Evolutionary conservation across 2,888 invertebrate species (phyloP), one percentile per base, ranked within the genome.

Genomic region (Vanessa cardui): DNA sequence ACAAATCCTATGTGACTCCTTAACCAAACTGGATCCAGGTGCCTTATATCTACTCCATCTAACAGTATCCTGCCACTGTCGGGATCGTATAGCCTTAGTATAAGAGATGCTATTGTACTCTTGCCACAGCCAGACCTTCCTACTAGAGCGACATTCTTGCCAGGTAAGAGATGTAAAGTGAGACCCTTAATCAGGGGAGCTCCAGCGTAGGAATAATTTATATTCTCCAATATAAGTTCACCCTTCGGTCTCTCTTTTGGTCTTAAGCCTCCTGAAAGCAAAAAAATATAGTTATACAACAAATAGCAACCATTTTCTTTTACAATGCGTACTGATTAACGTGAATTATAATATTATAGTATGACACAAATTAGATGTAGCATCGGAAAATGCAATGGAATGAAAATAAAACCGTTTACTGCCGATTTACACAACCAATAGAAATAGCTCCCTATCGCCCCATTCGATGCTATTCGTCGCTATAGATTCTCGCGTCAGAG

Each of bases 121-220:
- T 99, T 99, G 0, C 99, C 99, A 33, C 97, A 97, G 0, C 99
- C 99, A 68, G 98, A 98, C 0, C 97, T 93, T 0, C 99, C 99
- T 0, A 99, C 96, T 18, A 96, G 83, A 0, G 98, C 98, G 12
- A 97, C 94, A 0, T 97, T 95, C 72, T 94, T 94, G 12, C 96
- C 96, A 0, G 96, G 94, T 0, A 94, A 92, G 6, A 98, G 89
- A 8, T 90, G 92, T 44, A 98, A 90, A 73, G 90, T 94, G 26
- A 98, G 91, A 39, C 95, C 94, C 59, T 94, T 92, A 63, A 98
- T 83, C 9, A 92, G 75, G 0, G 92, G 90, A 0, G 84, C 79
- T 0, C 95, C 92, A 0, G 96, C 95, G 85, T 98, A 98, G 0
- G 91, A 89, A 81, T 97, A 98, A 49, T 82, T 86, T 0, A 99